Evolutionary conservation across 2,888 invertebrate species (phyloP), one percentile per base, ranked within the genome.

Genomic region (Laspeyria flexula): DNA sequence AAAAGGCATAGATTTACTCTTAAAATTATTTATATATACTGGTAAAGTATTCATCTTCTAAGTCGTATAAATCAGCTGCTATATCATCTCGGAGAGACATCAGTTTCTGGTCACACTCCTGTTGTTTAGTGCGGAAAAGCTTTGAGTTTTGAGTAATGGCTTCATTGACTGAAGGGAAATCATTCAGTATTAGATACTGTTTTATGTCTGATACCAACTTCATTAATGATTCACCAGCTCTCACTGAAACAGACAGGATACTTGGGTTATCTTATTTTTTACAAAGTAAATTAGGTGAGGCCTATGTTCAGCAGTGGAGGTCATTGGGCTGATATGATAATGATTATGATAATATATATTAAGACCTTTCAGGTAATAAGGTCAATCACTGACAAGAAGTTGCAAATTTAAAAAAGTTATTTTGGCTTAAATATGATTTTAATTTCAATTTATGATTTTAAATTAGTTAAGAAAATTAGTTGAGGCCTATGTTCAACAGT

Each of bases 111-210:
- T 99, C 99, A 85, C 97, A 97, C 81, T 98, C 98, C 38, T 95
- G 95, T 90, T 98, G 98, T 77, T 97, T 97, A 0, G 96, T 96
- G 48, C 97, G 95, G 79, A 97, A 98, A 9, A 98, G 86, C 80
- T 97, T 96, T 0, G 97, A 97, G 81, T 98, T 98, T 68, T 97
- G 96, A n/a, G 97, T 96, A 60, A 99, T 99, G 0, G 99, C 97
- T 79, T 99, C 98, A 84, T 99, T 99, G 0, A 99, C 98, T 0
- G 99, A 98, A 35, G 98, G 98, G 81, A 99, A 99, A 88, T 99
- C 99, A 85, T 99, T 99, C 13, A 99, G 93, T 73, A 99, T 99
- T 35, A 99, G 93, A 85, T 99, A 99, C 81, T 99, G 99, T 79
- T 99, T 99, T 58, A 99, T 97, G 82, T 99, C 99, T 0, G 99